Conservation (phyloP, 2,797 vertebrate genomes). For the Cyprinella venusta region DNA sequence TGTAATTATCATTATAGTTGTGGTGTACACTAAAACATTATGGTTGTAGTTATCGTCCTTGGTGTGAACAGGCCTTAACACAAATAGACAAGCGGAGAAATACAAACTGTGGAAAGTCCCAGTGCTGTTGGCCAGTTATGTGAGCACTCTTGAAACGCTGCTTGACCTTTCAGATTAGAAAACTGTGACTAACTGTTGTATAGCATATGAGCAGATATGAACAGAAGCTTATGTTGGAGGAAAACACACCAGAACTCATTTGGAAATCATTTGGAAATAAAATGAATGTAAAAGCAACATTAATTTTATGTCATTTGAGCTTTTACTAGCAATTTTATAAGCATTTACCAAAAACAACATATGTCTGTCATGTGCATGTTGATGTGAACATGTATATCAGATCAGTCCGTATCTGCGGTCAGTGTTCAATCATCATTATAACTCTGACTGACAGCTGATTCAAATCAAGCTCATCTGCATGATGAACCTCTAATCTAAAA, state of each 20-base stretch:
- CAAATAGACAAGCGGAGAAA: too few relatives aligned
- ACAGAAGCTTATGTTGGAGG: background rate
- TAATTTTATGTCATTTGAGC: background rate
- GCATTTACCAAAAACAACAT: background rate
- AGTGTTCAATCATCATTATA: conserved; percentile 23
- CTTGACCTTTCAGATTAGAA: too few relatives aligned
- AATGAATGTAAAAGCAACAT: too few relatives aligned
- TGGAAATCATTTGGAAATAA: background rate
- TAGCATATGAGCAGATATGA: background rate
- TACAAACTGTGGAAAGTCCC: too few relatives aligned
- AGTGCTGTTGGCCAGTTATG: too few relatives aligned
- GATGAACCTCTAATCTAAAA: background rate
- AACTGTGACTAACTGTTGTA: background rate
- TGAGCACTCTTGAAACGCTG: too few relatives aligned
- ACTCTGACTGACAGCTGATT: conserved; percentile 15
- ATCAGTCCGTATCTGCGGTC: background rate
- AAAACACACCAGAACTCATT: background rate
- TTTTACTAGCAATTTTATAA: background rate
- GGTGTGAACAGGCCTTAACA: too few relatives aligned
- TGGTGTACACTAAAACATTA: too few relatives aligned
- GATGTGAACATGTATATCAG: background rate
- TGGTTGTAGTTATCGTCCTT: too few relatives aligned
- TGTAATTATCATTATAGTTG: too few relatives aligned
- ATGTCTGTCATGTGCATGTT: background rate
- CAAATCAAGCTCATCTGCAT: conserved; percentile 21